phyloP scores from a whole-genome alignment of 1,140 invertebrate species.

The Drosophila micromelanica region DNA sequence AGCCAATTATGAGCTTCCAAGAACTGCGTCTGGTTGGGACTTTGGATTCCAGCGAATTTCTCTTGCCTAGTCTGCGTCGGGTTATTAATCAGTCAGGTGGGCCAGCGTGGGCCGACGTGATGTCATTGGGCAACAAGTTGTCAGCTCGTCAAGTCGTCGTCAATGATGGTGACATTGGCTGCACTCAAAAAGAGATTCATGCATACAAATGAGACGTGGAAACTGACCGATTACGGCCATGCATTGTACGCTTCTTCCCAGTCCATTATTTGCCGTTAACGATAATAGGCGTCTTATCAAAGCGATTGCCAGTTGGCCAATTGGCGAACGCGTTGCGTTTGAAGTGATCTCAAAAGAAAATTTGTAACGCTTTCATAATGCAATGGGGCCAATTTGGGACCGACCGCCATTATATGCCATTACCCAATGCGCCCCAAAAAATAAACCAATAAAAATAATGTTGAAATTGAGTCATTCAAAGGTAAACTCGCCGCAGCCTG shows the following conservation, averaged over 20 bases:
- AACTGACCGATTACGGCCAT: conserved; percentile 18
- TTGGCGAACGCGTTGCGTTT: conserved; percentile 18
- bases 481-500: neutral
- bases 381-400: conserved; percentile 27
- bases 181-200: conserved; percentile 20
- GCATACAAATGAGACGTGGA: conserved; percentile 5
- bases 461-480: conserved; percentile 54
- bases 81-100: conserved; percentile 6
- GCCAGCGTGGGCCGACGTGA: conserved; percentile 37
- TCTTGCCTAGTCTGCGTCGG: conserved; percentile 4
- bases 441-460: conserved; percentile 44
- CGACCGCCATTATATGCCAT: conserved; percentile 5
- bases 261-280: conserved; percentile 15
- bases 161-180: conserved; percentile 30
- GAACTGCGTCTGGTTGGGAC: conserved; percentile 48
- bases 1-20: conserved; percentile 72
- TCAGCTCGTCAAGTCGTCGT: conserved; percentile 11
- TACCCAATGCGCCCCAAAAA: conserved; percentile 45
- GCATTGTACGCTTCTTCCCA: conserved; percentile 17
- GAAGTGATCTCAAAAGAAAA: conserved; percentile 25
- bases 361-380: conserved; percentile 77
- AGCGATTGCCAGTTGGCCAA: conserved; percentile 23
- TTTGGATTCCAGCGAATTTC: conserved; percentile 32
- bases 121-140: conserved; percentile 36
- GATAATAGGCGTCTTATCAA: conserved; percentile 9